Base-by-base conservation (phyloP, 2,888 invertebrate species). In the Caenorhabditis sp. region DNA sequence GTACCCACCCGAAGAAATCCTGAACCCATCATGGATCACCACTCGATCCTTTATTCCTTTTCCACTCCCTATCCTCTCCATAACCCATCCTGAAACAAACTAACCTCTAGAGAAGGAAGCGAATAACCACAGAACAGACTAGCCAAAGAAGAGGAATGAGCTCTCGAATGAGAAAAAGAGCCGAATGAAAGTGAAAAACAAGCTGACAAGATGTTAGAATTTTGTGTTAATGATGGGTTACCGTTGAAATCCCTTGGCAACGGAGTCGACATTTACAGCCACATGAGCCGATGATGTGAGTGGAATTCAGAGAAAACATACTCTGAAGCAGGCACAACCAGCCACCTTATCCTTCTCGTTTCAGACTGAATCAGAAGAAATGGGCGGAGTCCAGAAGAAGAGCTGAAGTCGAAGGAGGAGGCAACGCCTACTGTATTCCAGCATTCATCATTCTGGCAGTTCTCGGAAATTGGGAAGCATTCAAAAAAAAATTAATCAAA, bases 381-480 rank as follows among this genome's bases (percentile, higher is more conserved):
- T 54, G 54, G 54, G 54, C 54, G 54, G 54, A 12, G 14, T 26
- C 26, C 2, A 38, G 38, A 38, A 38, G 24, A 54, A 0, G 54
- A 47, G 16, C 44, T 51, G 51, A 51, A 51, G 22, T 5, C 5
- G 51, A 54, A 2, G 54, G 26, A 26, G 24, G 7, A 19, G 47
- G 2, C 54, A 12, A 54, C 26, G 54, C 54, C 54, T 54, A 54
- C 54, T 19, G 54, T 54, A 54, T 54, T n/a, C 22, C 54, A 26
- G 14, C 54, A 54, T 54, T 54, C 54, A 54, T 54, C 54, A 54
- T 26, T 54, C 54, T 24, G 54, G 12, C 54, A 24, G 19, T 26
- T 26, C 26, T 54, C 35, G 59, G 59, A 59, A 59, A 59, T 59
- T 59, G 38, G 22, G 35, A 38, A n/a, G 35, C 31, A 35, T 6